Evolutionary conservation across 2,113 vertebrate species (phyloP).

Genomic region (Anhinga rufa): DNA sequence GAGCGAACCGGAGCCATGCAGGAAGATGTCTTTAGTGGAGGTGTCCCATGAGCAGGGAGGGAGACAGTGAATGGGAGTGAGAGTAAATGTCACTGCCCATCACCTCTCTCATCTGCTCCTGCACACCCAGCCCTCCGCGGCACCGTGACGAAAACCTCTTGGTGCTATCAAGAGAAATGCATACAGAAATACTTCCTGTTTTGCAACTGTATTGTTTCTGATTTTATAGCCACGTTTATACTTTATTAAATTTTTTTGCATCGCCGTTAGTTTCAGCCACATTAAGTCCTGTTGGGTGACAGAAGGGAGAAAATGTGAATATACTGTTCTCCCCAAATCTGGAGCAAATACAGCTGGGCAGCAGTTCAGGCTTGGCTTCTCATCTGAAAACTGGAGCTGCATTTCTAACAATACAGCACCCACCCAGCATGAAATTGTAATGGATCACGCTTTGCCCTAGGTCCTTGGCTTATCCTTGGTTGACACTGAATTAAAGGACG

Average conservation of each 20-base stretch:
- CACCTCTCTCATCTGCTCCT: not conserved
- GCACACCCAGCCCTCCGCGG: not conserved
- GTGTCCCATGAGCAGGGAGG: not conserved
- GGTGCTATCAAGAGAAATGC: not conserved
- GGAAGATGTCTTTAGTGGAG: not conserved
- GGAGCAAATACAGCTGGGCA: not conserved
- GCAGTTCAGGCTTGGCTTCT: not conserved
- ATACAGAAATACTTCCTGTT: no score
- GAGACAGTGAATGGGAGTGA: not conserved
- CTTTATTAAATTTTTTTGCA: not conserved
- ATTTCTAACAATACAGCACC: constrained; percentile 32
- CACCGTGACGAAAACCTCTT: not conserved
- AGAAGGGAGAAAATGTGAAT: not conserved
- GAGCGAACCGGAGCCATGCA: rapidly evolving
- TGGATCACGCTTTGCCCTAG: constrained; percentile 4
- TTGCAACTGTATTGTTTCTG: not conserved
- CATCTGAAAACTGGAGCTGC: not conserved
- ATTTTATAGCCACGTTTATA: not conserved
- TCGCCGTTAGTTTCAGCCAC: not conserved
- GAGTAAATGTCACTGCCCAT: constrained; percentile 25
- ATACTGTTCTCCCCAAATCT: not conserved
- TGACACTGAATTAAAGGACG: constrained; percentile 33
- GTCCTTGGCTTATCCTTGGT: constrained; percentile 42
- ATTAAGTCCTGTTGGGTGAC: rapidly evolving
- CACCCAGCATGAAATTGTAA: constrained; percentile 41